A percentile compares a stretch with the other conserved stretches of the same genome.
Evolutionary conservation across 2,113 vertebrate species (phyloP).

Genomic region (Onychostruthus taczanowskii): DNA sequence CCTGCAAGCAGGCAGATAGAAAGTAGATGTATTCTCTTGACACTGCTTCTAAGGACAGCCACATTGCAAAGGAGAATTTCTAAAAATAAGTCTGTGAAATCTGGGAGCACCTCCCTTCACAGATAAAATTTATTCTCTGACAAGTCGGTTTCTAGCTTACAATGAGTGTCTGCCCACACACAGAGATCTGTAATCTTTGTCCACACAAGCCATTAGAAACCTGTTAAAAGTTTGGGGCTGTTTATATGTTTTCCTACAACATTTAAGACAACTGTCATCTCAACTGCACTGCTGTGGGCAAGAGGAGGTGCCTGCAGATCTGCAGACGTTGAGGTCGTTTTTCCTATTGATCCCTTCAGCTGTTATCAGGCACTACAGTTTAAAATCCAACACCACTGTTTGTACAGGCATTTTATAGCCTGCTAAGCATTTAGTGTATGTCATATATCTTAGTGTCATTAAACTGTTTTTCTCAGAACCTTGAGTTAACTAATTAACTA

Average conservation of each 20-base stretch:
- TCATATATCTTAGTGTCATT: neutral
- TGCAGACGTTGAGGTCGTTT: neutral
- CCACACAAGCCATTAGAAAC: neutral
- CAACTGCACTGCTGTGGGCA: rapidly evolving
- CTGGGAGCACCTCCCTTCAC: neutral
- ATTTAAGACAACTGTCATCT: neutral
- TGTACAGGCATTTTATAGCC: neutral
- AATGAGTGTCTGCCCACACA: neutral
- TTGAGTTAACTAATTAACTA: conserved; percentile 30
- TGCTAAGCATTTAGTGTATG: neutral
- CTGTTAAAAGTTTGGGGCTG: neutral
- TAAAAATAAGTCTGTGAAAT: neutral
- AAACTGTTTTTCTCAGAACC: neutral
- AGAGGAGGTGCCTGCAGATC: neutral
- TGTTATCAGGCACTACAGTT: neutral
- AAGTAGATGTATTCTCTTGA: neutral
- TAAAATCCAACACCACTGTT: neutral
- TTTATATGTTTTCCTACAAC: neutral
- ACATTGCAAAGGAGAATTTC: neutral
- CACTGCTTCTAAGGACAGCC: neutral
- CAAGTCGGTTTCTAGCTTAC: neutral
- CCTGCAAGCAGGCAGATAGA: neutral
- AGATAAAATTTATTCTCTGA: neutral
- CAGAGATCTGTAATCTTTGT: neutral
- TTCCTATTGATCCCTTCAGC: neutral